Conservation (phyloP, 2,888 invertebrate genomes). For the Mimumesa dahlbomi region DNA sequence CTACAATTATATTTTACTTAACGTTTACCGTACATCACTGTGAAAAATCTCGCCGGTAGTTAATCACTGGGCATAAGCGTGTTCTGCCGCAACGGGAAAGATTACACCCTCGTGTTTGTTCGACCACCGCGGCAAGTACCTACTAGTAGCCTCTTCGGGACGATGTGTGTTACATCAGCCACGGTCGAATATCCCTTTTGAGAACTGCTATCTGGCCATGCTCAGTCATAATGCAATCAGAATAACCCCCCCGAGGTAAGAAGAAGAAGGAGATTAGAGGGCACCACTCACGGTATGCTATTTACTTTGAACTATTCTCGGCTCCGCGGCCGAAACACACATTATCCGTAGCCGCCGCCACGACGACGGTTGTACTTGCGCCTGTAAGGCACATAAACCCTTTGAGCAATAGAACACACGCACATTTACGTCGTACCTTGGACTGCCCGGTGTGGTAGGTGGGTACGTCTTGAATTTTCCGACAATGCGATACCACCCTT, state of each 20-base stretch:
- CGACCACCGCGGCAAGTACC: background rate
- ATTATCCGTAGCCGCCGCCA: conserved; percentile 54
- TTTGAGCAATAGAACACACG: too few relatives aligned
- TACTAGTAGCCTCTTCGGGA: background rate
- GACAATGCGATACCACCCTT: too few relatives aligned
- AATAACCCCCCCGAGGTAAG: conserved; percentile 54
- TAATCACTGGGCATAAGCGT: background rate
- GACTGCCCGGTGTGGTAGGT: too few relatives aligned
- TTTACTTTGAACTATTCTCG: conserved; percentile 71
- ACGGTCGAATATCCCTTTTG: conserved; percentile 55
- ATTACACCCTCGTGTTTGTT: background rate
- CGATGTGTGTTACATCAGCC: conserved; percentile 48
- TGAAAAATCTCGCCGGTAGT: too few relatives aligned
- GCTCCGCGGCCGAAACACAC: conserved; percentile 62
- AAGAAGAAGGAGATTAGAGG: conserved; percentile 63
- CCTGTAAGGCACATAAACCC: conserved; percentile 18
- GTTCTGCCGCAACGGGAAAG: conserved; percentile 13
- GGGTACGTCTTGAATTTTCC: too few relatives aligned
- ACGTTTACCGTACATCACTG: too few relatives aligned
- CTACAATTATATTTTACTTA: too few relatives aligned
- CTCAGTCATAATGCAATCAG: conserved; percentile 63
- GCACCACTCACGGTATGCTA: conserved; percentile 64
- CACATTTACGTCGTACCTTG: too few relatives aligned
- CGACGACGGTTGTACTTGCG: conserved; percentile 32
- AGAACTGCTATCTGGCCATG: conserved; percentile 53